Base-by-base conservation (phyloP, 2,888 invertebrate species). In the Drosophila putrida region DNA sequence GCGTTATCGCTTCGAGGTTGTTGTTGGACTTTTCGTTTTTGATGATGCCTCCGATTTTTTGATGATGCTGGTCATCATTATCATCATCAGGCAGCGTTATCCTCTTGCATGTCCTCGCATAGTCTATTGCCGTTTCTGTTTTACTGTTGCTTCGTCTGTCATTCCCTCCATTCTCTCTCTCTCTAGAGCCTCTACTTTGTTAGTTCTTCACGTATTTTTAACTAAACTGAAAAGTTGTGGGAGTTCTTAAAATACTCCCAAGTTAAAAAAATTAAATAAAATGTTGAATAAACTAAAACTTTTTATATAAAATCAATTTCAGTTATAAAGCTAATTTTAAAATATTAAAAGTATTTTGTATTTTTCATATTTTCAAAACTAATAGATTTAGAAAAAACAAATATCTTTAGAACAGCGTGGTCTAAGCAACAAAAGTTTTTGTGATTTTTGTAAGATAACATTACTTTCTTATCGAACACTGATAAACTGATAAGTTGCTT, bases 41-140 rank as follows among this genome's bases (percentile, higher is more conserved):
- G 82, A 79, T 85, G 85, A 79, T 82, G 85, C 73, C 76, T 73
- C 70, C 64, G 71, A 83, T 69, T 74, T 71, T 71, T 78, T 80
- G 78, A 80, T 83, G 78, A 86, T 83, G 78, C 71, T 86, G 75
- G 63, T 74, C 74, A 57, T 65, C 62, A 66, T 46, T 62, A 41
- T 46, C 71, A 63, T 51, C 54, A 55, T 44, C 44, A 59, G 57
- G 71, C 65, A 28, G 51, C 74, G 51, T 65, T 86, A 75, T 83
- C 81, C 84, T 82, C 38, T 72, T 53, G 46, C 46, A 68, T 65
- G 59, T 82, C 79, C 80, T 76, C 69, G 60, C 41, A 57, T 58
- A 44, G 25, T 20, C 64, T 41, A 41, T 55, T 61, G 31, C 44
- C 64, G 43, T 65, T 60, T 59, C 44, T 41, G 36, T 58, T 51